Base-by-base conservation (phyloP, 1,140 invertebrate species). In the Nymphalis io region DNA sequence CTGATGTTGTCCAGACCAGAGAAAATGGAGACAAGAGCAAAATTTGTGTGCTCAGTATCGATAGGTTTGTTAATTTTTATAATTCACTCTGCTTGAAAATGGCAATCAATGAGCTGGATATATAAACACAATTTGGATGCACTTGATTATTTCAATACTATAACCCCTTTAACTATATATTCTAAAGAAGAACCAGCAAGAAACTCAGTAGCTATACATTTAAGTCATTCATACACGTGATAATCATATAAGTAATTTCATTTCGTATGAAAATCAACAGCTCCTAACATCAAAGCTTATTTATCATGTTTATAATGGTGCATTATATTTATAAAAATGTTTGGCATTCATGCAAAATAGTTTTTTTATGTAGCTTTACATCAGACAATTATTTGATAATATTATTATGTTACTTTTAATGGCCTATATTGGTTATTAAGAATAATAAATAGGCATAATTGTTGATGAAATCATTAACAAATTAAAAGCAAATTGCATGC, bases 51-150 rank as follows among this genome's bases (percentile, higher is more conserved):
- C 71, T 90, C 51, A 81, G 63, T 60, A 58, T 90, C 15, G 76
- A 86, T 83, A 89, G 85, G 88, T 90, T 82, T 69, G 87, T 85
- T 70, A 12, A 27, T 27, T 55, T 51, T 55, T n/a, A 27, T 55
- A 55, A 15, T 23, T 27, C 27, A 33, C 6, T 55, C 18, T 20
- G 51, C 51, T 55, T 55, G 51, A 12, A n/a, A 16, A 53, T 44
- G n/a, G 20, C 48, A 55, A 21, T 8, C 11, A n/a, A 55, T 15
- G 23, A 21, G 15, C 51, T 21, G 44, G 44, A 11, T 46, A 27
- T 27, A 55, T 44, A 44, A 44, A 44, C 13, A n/a, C n/a, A 44
- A 13, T 55, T 13, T 15, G 12, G 20, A 6, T 51, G 18, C 16
- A 46, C 15, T 46, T 8, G 15, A 46, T n/a, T 33, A 33, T 33